phyloP scores from a whole-genome alignment of 92 coral and sea anemone species.

The Phenganax marumi region DNA sequence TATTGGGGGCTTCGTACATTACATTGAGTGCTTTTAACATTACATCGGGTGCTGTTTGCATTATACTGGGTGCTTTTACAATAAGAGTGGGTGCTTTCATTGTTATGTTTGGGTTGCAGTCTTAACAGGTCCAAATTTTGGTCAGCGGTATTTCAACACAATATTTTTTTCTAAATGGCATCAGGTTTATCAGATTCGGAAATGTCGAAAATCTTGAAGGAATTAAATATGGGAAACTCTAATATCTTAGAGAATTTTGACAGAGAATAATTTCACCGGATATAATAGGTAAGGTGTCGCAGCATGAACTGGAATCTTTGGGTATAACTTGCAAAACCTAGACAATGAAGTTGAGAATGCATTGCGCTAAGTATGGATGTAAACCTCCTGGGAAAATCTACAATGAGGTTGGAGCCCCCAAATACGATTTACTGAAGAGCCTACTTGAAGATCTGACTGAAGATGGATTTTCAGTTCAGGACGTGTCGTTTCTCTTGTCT shows the following conservation, averaged over 20 bases:
- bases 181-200: not conserved
- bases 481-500: too few relatives aligned
- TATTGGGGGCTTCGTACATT: too few relatives aligned
- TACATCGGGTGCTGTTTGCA: too few relatives aligned
- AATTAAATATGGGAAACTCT: conserved; percentile 13
- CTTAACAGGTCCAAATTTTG: too few relatives aligned
- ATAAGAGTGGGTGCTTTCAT: too few relatives aligned
- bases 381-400: not conserved
- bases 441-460: not conserved
- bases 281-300: conserved; percentile 18
- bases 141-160: too few relatives aligned
- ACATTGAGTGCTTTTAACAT: too few relatives aligned
- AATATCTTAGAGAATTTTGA: conserved; percentile 2
- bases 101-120: too few relatives aligned
- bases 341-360: conserved; percentile 1
- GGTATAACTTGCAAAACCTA: not conserved
- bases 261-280: conserved; percentile 5
- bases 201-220: conserved; percentile 13
- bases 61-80: too few relatives aligned
- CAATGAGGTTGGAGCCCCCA: not conserved
- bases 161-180: conserved; percentile 22
- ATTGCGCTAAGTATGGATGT: conserved; percentile 9
- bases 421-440: conserved; percentile 1
- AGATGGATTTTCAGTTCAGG: conserved; percentile 15
- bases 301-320: conserved; percentile 12